Conservation (phyloP, 2,797 vertebrate species). For the Chlorospingus flavigularis region DNA sequence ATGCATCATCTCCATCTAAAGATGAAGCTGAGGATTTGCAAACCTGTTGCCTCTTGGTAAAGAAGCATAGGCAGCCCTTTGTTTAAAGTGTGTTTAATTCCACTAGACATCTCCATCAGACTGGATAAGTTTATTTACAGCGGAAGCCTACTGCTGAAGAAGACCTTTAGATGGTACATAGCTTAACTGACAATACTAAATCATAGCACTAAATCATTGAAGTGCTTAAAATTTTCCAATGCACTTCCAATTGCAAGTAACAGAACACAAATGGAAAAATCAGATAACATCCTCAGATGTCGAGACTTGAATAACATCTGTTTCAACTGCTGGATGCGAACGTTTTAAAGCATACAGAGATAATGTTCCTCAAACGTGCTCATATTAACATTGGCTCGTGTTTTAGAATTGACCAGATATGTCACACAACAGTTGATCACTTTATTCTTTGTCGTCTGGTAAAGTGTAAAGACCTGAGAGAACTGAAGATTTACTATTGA, state of each 20-base stretch:
- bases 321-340: not conserved
- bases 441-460: not conserved
- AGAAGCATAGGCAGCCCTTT: not conserved
- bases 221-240: not conserved
- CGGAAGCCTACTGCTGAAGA: not conserved
- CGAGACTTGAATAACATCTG: not conserved
- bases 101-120: not conserved
- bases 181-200: not conserved
- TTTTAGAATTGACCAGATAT: not conserved
- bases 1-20: not conserved
- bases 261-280: constrained; percentile 8
- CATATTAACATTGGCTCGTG: fast-evolving
- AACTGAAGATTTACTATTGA: not conserved
- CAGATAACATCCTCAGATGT: not conserved
- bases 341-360: not conserved
- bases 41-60: not conserved
- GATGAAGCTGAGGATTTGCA: not conserved
- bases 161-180: not conserved
- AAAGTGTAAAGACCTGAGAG: not conserved
- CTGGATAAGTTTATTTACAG: constrained; percentile 5
- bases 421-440: fast-evolving
- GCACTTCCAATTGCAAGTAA: not conserved
- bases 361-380: not conserved
- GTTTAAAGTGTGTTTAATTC: not conserved
- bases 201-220: not conserved